phyloP scores from a whole-genome alignment of 2,888 invertebrate genomes.

The Hipparchia sbordonii region DNA sequence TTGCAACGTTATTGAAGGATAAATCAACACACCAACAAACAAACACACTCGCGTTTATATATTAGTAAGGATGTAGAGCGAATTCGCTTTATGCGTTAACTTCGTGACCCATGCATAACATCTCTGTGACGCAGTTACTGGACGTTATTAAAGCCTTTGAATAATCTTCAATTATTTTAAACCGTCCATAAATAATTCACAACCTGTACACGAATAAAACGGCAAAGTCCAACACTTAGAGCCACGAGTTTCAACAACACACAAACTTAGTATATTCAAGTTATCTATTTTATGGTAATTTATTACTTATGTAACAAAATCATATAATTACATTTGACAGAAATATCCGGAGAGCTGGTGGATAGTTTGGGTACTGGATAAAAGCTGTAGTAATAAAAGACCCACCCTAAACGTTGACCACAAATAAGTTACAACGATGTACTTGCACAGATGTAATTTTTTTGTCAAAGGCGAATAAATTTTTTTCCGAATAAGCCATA shows the following conservation, averaged over 20 bases:
- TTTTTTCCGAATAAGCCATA: too few relatives aligned
- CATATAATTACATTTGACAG: constrained; percentile 59
- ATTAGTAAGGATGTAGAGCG: too few relatives aligned
- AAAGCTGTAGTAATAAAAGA: background rate
- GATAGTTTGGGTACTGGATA: background rate
- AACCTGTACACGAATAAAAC: constrained; percentile 2
- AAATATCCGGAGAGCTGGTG: constrained; percentile 26
- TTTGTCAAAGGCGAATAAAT: too few relatives aligned
- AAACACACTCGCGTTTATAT: too few relatives aligned
- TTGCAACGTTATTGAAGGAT: too few relatives aligned
- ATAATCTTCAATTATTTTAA: background rate
- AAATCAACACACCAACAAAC: too few relatives aligned
- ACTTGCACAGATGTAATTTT: too few relatives aligned
- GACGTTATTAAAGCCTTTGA: background rate
- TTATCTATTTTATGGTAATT: constrained; percentile 71
- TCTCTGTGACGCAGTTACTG: background rate
- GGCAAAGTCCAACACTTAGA: constrained; percentile 35
- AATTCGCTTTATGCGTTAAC: too few relatives aligned
- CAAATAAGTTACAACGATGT: too few relatives aligned
- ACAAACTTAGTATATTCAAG: constrained; percentile 69
- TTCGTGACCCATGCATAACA: background rate
- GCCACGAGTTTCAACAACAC: constrained; percentile 53
- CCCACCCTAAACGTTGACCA: too few relatives aligned
- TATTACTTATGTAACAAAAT: constrained; percentile 65
- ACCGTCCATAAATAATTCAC: constrained; percentile 10